Evolutionary conservation across 2,888 invertebrate species (phyloP), one percentile per base, ranked within the genome.

Genomic region (Volucella inanis): DNA sequence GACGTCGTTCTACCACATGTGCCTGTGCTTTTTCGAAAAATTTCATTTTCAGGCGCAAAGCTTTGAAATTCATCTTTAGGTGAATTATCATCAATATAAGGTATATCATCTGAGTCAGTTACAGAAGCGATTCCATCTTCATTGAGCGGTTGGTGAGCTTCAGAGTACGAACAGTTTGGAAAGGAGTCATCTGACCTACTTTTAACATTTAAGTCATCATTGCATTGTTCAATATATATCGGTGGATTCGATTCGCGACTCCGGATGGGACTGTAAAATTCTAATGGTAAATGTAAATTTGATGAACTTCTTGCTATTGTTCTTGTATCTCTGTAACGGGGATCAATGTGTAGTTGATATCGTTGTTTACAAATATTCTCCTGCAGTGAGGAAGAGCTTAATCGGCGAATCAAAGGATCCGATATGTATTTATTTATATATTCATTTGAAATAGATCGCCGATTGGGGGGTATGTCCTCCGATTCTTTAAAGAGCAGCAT

Each of bases 71-170:
- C 90, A 41, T 90, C 90, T 6, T 89, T 89, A 59, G 91, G 92
- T 71, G 92, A 91, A 39, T 92, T 92, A 59, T 93, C 91, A 49
- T 93, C 93, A 22, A 93, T 92, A 65, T 90, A 92, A 45, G 92
- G 92, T 86, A 92, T 92, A 47, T 92, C 91, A 50, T 91, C 90
- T 1, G 90, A 89, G 67, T 91, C 90, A 6, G 90, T 90, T 75
- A 92, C 89, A 10, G 92, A 92, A 12, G 92, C 92, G 15, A 92
- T 91, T 22, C 91, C 89, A 45, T 92, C 91, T 79, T 92, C 92
- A 81, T 92, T 92, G 0, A 92, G 84, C 10, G 92, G 92, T 85
- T 92, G 92, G 88, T 92, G 91, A 0, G 89, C 89, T 77, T 91
- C 91, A 43, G 89, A 89, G 71, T 90, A 90, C 10, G 89, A 88